A percentile compares a stretch with the other conserved stretches of the same genome.
These are phyloP conservation scores for Acropora tenuis DNA, from an alignment of 64 coral and sea anemone species.

Conservation along the genomic window DNA sequence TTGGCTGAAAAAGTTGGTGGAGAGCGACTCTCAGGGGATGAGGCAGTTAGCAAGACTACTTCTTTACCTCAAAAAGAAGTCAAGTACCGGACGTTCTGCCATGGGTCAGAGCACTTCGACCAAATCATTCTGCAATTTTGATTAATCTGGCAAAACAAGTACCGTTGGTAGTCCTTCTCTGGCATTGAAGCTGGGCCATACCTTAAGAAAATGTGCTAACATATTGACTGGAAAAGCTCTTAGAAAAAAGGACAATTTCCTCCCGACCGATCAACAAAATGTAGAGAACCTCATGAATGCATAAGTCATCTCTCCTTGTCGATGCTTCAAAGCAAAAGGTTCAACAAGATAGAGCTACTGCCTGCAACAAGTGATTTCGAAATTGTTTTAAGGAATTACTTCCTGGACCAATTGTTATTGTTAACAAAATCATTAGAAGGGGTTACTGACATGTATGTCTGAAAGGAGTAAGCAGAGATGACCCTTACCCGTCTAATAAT, in stretches of 20 bases:
- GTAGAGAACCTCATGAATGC: constrained; percentile 14
- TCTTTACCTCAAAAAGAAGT: background rate
- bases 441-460: background rate
- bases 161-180: constrained; percentile 27
- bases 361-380: constrained; percentile 40
- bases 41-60: constrained; percentile 13
- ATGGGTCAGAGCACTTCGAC: background rate
- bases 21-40: constrained; percentile 44
- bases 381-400: background rate
- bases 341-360: constrained; percentile 41
- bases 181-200: constrained; percentile 27
- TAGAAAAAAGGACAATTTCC: background rate
- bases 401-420: background rate
- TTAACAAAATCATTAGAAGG: background rate
- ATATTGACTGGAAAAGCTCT: constrained; percentile 40
- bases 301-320: constrained; percentile 10
- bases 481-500: background rate
- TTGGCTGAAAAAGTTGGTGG: constrained; percentile 38
- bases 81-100: background rate
- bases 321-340: background rate
- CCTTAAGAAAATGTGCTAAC: constrained; percentile 47
- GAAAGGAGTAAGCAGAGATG: constrained; percentile 2
- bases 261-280: constrained; percentile 17
- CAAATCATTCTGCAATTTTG: constrained; percentile 23
- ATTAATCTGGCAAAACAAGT: background rate